These are phyloP conservation scores for Smittia aterrima DNA, from an alignment of 2,888 invertebrate species.

Conservation along the genomic window DNA sequence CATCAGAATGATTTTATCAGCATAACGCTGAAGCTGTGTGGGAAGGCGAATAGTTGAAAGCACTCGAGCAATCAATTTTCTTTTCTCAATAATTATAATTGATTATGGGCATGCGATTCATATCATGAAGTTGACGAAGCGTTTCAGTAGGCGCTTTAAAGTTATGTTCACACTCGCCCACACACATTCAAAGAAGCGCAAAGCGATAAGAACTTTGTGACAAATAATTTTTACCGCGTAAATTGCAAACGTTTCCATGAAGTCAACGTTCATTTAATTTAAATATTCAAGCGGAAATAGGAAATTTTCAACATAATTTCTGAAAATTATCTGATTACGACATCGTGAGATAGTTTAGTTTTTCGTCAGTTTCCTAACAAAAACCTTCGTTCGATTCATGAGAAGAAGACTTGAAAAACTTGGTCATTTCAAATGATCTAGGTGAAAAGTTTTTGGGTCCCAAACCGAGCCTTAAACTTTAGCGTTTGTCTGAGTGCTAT, in stretches of 20 bases:
- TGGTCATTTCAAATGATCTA: too few relatives aligned
- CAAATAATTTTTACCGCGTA: neutral
- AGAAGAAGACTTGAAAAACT: neutral
- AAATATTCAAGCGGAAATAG: neutral
- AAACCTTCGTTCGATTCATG: neutral
- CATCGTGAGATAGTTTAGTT: neutral
- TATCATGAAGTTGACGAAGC: too few relatives aligned
- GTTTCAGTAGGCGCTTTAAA: neutral
- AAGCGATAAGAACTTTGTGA: neutral
- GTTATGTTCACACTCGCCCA: neutral
- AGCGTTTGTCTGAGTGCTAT: too few relatives aligned
- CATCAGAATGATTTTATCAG: neutral
- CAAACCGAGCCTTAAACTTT: too few relatives aligned
- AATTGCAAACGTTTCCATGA: neutral
- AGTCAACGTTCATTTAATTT: constrained; percentile 9
- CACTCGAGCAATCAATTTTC: neutral
- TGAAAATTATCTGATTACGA: neutral
- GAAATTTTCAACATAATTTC: neutral
- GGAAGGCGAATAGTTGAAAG: neutral
- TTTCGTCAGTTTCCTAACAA: neutral
- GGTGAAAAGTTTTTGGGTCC: too few relatives aligned
- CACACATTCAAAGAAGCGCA: neutral
- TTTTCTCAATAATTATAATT: neutral
- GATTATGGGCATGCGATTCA: neutral
- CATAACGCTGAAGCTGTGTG: neutral